Percentiles rank a stretch among this genome's conserved stretches.
These are phyloP conservation scores for Ophiothrix spiculata DNA, from an alignment of 35 echinoderm and acorn worm species.

Conservation along the genomic window DNA sequence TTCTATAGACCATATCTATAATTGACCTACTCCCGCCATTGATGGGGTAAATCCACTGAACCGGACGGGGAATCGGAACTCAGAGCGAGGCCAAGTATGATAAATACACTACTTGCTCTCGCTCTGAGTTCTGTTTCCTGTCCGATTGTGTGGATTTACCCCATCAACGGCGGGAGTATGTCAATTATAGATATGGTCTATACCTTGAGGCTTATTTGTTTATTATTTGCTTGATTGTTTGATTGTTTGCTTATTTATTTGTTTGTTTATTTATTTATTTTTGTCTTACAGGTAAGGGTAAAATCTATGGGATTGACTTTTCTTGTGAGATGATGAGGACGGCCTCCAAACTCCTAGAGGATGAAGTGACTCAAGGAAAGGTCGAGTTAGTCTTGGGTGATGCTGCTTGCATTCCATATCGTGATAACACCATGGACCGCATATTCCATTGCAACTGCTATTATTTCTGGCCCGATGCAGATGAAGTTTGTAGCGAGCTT, in stretches of 20 bases:
- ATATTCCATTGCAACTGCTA: slow-evolving; percentile 85
- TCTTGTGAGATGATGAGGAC: slow-evolving; percentile 59
- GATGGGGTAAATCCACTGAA: too few relatives aligned
- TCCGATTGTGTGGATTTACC: too few relatives aligned
- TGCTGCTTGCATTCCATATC: slow-evolving; percentile 56
- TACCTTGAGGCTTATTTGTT: too few relatives aligned
- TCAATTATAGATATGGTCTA: too few relatives aligned
- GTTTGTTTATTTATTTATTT: background rate
- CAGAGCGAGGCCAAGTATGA: too few relatives aligned
- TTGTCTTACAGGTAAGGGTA: slow-evolving; percentile 39
- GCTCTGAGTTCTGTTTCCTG: too few relatives aligned
- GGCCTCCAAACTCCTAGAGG: slow-evolving; percentile 21
- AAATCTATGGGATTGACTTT: slow-evolving; percentile 73
- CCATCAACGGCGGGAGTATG: too few relatives aligned
- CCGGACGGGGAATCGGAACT: too few relatives aligned
- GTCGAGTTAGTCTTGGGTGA: slow-evolving; percentile 56
- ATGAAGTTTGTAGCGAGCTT: slow-evolving; percentile 32
- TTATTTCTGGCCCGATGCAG: slow-evolving; percentile 88
- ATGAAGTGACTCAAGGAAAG: slow-evolving; percentile 42
- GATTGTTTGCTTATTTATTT: slow-evolving; percentile 1
- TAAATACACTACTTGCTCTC: too few relatives aligned
- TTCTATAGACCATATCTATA: too few relatives aligned
- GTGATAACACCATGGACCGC: slow-evolving; percentile 55
- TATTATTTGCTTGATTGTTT: too few relatives aligned
- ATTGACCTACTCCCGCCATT: too few relatives aligned